A percentile compares a stretch with the other conserved stretches of the same genome.
Conservation (phyloP, 2,888 invertebrate species). For the Leptogaster cylindrica region DNA sequence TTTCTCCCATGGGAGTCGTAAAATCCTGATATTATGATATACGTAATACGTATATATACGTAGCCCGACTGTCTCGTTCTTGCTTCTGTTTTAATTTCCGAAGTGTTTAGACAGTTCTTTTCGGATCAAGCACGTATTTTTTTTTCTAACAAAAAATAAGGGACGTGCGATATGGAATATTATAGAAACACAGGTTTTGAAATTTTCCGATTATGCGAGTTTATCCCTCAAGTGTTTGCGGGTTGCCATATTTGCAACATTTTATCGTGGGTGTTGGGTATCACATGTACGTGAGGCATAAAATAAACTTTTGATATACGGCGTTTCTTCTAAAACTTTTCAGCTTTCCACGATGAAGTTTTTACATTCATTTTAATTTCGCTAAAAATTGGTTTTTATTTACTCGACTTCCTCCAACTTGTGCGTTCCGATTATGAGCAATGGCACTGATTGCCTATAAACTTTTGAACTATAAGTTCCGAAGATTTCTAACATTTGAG, state of each 20-base stretch:
- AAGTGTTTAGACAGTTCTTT: slow-evolving; percentile 25
- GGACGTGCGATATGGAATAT: not conserved
- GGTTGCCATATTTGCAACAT: not conserved
- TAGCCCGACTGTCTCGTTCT: slow-evolving; percentile 1
- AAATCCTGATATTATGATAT: slow-evolving; percentile 42
- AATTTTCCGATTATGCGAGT: slow-evolving; percentile 6
- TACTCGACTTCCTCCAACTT: slow-evolving; percentile 4
- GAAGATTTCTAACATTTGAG: not conserved
- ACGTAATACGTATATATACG: no score
- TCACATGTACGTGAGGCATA: slow-evolving; percentile 7
- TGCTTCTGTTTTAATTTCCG: slow-evolving; percentile 26
- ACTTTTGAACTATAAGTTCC: not conserved
- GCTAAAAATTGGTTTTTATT: slow-evolving; percentile 17
- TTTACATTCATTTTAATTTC: slow-evolving; percentile 28
- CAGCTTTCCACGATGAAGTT: slow-evolving; percentile 15
- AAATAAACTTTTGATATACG: slow-evolving; percentile 22
- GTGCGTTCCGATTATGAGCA: slow-evolving; percentile 7
- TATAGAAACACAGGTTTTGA: not conserved
- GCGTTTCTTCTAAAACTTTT: slow-evolving; percentile 26
- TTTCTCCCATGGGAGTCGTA: slow-evolving; percentile 27
- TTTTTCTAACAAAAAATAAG: slow-evolving; percentile 9
- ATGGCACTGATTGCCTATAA: slow-evolving; percentile 17
- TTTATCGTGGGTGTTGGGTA: slow-evolving; percentile 13
- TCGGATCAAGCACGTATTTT: slow-evolving; percentile 30
- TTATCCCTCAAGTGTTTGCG: slow-evolving; percentile 5